Conservation (phyloP, 2,113 vertebrate species). For the Caranx ignobilis region DNA sequence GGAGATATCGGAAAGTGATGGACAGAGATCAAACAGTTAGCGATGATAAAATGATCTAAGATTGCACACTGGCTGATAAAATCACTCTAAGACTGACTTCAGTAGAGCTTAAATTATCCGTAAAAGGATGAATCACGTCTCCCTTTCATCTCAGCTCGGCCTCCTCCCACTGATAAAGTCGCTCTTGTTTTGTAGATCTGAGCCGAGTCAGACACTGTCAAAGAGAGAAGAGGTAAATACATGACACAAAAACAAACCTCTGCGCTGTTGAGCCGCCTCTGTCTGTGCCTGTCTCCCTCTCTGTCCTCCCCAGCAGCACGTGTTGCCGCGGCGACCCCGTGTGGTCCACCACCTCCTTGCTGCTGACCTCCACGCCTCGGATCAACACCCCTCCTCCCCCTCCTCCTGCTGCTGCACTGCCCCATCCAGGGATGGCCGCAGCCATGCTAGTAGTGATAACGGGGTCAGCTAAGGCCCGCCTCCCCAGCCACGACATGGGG, state of each 20-base stretch:
- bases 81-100: constrained; percentile 38
- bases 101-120: constrained; percentile 16
- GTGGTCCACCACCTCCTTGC: constrained; percentile 92
- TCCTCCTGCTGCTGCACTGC: constrained; percentile 52
- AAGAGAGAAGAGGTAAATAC: background rate
- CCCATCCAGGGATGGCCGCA: constrained; percentile 76
- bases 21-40: constrained; percentile 40
- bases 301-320: constrained; percentile 87
- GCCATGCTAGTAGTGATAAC: constrained; percentile 78
- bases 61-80: constrained; percentile 33
- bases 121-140: constrained; percentile 15
- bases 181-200: background rate
- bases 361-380: constrained; percentile 92
- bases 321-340: constrained; percentile 90
- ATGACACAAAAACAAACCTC: constrained; percentile 64
- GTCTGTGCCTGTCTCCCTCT: constrained; percentile 80
- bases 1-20: background rate
- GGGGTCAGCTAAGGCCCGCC: constrained; percentile 70
- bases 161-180: background rate
- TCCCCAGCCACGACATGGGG: constrained; percentile 84
- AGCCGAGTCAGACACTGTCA: background rate
- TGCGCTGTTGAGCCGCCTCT: constrained; percentile 66
- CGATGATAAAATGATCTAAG: constrained; percentile 47
- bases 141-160: constrained; percentile 37
- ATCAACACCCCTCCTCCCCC: constrained; percentile 84